phyloP scores from a whole-genome alignment of 2,888 invertebrate species.

The Calliopum simillimum region DNA sequence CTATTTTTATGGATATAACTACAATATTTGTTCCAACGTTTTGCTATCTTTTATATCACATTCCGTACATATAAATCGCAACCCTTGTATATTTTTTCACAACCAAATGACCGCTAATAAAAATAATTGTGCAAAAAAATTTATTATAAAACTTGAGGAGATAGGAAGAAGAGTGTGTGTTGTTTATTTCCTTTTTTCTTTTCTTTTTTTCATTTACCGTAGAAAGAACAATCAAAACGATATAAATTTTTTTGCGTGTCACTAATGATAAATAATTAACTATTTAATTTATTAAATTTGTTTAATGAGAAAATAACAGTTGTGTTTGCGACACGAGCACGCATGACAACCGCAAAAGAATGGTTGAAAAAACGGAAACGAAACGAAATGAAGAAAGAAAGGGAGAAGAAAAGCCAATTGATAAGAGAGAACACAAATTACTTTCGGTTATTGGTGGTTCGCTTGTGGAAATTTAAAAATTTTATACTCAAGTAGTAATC shows the following conservation, averaged over 20 bases:
- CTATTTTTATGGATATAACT: too few species aligned
- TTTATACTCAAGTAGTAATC: not conserved
- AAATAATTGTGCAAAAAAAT: too few species aligned
- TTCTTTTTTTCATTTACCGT: too few species aligned
- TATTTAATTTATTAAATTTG: not conserved
- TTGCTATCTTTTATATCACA: too few species aligned
- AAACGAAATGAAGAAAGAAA: not conserved
- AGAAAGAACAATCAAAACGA: too few species aligned
- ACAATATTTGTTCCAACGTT: too few species aligned
- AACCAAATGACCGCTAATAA: too few species aligned
- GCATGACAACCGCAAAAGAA: not conserved
- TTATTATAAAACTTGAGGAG: not conserved
- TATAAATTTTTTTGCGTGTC: not conserved
- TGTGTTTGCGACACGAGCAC: not conserved
- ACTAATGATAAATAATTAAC: conserved; percentile 11
- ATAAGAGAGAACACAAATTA: conserved; percentile 3
- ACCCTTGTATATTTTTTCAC: too few species aligned
- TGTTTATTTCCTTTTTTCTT: too few species aligned
- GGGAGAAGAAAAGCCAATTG: not conserved
- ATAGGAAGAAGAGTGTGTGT: not conserved
- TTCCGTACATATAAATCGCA: too few species aligned
- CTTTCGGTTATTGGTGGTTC: not conserved
- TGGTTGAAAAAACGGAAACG: not conserved
- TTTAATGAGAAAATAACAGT: conserved; percentile 25
- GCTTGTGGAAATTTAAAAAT: not conserved